Evolutionary conservation across 2,113 vertebrate species (phyloP), one percentile per base, ranked within the genome.

Genomic region (Notiomystis cincta): DNA sequence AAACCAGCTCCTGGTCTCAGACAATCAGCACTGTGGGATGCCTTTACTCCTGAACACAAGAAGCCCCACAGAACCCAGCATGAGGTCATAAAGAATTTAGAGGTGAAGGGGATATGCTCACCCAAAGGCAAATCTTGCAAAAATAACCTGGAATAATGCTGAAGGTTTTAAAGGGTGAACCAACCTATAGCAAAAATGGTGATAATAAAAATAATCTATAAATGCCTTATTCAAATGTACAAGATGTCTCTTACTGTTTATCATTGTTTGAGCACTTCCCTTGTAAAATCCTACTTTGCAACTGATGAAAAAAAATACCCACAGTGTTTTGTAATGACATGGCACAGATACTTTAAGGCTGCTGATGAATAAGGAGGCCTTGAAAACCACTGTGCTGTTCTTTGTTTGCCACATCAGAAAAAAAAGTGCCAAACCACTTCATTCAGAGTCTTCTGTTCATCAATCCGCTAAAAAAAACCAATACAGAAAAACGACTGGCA

Each of bases 361-460:
- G 69, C 21, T 89, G 92, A 94, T 95, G 96, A 96, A 96, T 94
- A 96, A 86, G 38, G 40, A 27, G 69, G 82, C 96, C 96, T 97
- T 97, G 96, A 97, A 91, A 87, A 88, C 33, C 15, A 30, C 73
- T 14, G 6, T 37, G 67, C 57, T 87, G 54, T 47, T 70, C 61
- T 58, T 91, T 87, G 85, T 93, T 95, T 86, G 73, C 71, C 67
- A 84, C 86, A 93, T 90, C 78, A 89, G 93, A 97, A 96, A 95
- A 97, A 91, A 70, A 90, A 95, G n/a, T 95, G 94, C 84, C 71
- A 78, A 97, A 93, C 88, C 81, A 96, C 94, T 94, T 96, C 79
- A 89, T 75, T 95, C 96, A 97, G 94, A 96, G 95, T 79, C 94
- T 95, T 92, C 89, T 95, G 97, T 97, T 95, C 93, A 97, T 97